A percentile compares a stretch with the other conserved stretches of the same genome.
Conservation (phyloP, 2,113 vertebrate species). For the Hylia prasina region DNA sequence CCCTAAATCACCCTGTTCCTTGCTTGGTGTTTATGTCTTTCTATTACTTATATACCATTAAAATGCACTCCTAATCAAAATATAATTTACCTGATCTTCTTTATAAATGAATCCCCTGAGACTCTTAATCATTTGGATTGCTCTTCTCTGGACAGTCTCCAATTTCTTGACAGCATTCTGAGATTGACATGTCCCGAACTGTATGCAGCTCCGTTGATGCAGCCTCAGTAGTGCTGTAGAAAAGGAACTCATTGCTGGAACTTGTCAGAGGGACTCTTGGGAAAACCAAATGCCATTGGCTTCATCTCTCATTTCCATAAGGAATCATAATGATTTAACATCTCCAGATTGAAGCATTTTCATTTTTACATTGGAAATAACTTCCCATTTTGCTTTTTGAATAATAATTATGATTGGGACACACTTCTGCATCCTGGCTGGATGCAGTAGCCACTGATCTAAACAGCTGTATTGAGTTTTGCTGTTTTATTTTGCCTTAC, state of each 20-base stretch:
- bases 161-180: background rate
- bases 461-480: background rate
- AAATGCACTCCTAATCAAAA: slow-evolving; percentile 52
- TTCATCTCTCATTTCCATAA: background rate
- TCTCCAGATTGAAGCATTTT: background rate
- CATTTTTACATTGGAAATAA: background rate
- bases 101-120: slow-evolving; percentile 43
- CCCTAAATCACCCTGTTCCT: slow-evolving; percentile 1
- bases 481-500: background rate
- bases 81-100: slow-evolving; percentile 56
- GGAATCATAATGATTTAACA: background rate
- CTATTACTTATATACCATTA: slow-evolving; percentile 18
- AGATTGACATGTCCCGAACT: slow-evolving; percentile 47
- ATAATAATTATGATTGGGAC: background rate
- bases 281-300: background rate
- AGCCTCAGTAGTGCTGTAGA: background rate
- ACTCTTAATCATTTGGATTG: slow-evolving; percentile 53
- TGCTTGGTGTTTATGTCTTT: slow-evolving; percentile 40
- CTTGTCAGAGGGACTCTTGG: background rate
- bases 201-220: background rate
- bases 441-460: background rate
- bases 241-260: background rate
- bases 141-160: slow-evolving; percentile 33
- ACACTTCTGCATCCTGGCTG: background rate
- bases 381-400: background rate